Evolutionary conservation across 2,797 vertebrate genomes (phyloP).

Genomic region (Sebastes oblongus): DNA sequence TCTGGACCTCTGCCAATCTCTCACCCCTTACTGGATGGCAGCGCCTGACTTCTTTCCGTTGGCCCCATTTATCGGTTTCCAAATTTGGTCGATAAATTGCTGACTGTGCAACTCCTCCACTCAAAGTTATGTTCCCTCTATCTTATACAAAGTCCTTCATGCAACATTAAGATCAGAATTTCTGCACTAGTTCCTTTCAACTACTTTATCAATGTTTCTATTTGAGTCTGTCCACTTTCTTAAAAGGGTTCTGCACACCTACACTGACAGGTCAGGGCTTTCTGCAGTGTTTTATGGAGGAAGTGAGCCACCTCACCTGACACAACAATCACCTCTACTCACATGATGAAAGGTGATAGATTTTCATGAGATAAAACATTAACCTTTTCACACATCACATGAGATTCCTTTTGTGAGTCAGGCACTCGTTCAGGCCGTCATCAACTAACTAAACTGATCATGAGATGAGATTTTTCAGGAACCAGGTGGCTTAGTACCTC

Average conservation of each 20-base stretch:
- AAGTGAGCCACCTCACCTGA: background rate
- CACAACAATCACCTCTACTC: background rate
- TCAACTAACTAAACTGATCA: background rate
- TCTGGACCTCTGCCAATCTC: background rate
- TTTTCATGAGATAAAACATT: background rate
- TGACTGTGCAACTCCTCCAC: background rate
- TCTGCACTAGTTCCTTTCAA: background rate
- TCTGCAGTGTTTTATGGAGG: background rate
- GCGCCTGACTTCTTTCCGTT: background rate
- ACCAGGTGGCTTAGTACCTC: background rate
- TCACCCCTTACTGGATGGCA: background rate
- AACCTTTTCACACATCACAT: background rate
- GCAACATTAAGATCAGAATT: background rate
- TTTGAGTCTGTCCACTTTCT: background rate
- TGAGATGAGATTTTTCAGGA: background rate
- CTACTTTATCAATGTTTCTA: background rate
- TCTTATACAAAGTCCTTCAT: background rate
- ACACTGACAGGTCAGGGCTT: background rate
- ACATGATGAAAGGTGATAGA: background rate
- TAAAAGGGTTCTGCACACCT: background rate
- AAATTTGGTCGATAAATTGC: background rate
- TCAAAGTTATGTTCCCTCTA: background rate
- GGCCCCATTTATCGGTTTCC: background rate
- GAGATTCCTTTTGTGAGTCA: background rate
- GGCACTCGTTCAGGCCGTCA: background rate